Evolutionary conservation across 2,888 invertebrate genomes (phyloP).

Genomic region (Drymonia ruficornis): DNA sequence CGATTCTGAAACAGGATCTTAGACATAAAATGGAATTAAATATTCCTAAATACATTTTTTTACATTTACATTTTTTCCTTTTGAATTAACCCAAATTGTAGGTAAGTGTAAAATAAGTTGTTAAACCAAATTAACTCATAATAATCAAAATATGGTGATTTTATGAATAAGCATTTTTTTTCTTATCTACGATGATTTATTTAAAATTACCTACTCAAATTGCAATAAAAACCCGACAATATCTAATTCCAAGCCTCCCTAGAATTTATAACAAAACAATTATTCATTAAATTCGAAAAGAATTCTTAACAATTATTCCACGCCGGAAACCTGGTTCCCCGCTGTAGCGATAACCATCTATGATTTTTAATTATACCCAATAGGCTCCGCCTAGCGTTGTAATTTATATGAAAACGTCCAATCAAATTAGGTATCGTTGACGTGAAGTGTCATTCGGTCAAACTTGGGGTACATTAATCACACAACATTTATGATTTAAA

Average conservation of each 20-base stretch:
- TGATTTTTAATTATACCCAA: conserved; percentile 74
- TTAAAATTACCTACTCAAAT: not conserved
- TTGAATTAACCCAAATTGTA: no score
- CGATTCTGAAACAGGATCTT: no score
- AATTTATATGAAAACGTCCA: conserved; percentile 80
- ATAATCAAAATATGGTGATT: no score
- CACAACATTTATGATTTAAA: conserved; percentile 47
- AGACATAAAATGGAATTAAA: no score
- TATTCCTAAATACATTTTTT: no score
- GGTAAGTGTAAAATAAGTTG: no score
- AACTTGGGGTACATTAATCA: conserved; percentile 72
- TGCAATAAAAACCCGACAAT: not conserved
- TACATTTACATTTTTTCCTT: no score
- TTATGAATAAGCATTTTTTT: no score
- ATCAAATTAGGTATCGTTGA: conserved; percentile 75
- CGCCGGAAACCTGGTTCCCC: conserved; percentile 73
- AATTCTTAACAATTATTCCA: conserved; percentile 61
- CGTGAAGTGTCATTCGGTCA: conserved; percentile 59
- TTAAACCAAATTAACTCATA: no score
- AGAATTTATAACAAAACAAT: conserved; percentile 34
- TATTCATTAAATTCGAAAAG: conserved; percentile 48
- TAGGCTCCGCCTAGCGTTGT: conserved; percentile 69
- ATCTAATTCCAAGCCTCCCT: conserved; percentile 9
- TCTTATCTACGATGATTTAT: no score
- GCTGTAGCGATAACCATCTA: conserved; percentile 70